Conservation (phyloP, 2,113 vertebrate species). For the Xyrauchen texanus region DNA sequence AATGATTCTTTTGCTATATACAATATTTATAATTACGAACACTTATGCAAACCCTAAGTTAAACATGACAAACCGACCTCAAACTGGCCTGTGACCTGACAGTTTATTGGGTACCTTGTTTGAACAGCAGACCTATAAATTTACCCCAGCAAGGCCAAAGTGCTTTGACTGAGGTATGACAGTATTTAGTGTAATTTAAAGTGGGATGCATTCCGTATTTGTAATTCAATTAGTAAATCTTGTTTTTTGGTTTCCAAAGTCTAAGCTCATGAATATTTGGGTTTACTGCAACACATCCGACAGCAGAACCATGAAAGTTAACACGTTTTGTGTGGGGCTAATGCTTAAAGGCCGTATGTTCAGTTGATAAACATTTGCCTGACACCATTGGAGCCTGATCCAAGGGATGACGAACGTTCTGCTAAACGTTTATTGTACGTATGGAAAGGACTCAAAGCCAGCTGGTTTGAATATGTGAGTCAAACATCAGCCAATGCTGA, state of each 20-base stretch:
- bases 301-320: slow-evolving; percentile 21
- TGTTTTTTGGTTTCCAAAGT: slow-evolving; percentile 27
- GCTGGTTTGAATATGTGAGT: background rate
- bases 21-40: too few relatives aligned
- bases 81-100: background rate
- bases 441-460: slow-evolving; percentile 1
- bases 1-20: too few relatives aligned
- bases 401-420: background rate
- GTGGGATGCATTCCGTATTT: slow-evolving; percentile 5
- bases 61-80: background rate
- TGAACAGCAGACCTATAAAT: too few relatives aligned
- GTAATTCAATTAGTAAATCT: slow-evolving; percentile 32
- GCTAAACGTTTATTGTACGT: background rate
- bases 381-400: slow-evolving; percentile 13
- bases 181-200: slow-evolving; percentile 10
- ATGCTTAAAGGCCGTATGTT: slow-evolving; percentile 24
- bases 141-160: slow-evolving; percentile 4
- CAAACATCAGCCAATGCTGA: slow-evolving; percentile 3
- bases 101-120: too few relatives aligned
- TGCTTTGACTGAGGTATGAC: slow-evolving; percentile 9
- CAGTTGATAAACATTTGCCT: slow-evolving; percentile 9
- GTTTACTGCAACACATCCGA: background rate
- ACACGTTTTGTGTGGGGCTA: slow-evolving; percentile 15
- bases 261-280: slow-evolving; percentile 33
- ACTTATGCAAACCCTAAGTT: background rate